phyloP scores from a whole-genome alignment of 2,797 vertebrate genomes.

The Hippoglossus hippoglossus region DNA sequence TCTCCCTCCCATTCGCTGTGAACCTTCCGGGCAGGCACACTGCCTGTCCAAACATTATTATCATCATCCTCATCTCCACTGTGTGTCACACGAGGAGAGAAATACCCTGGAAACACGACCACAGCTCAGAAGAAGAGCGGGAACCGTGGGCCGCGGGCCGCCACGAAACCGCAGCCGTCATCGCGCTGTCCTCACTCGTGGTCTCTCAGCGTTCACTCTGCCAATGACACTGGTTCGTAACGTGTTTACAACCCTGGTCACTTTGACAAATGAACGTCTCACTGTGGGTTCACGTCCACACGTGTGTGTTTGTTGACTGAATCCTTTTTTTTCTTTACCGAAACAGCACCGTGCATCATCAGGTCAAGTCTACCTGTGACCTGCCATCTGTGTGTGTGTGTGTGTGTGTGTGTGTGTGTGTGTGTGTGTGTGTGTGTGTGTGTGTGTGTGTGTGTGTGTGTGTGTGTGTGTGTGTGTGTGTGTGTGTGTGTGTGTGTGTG shows the following conservation, averaged over 20 bases:
- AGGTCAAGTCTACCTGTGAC: constrained; percentile 46
- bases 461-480: constrained; percentile 6
- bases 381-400: constrained; percentile 37
- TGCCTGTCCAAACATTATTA: constrained; percentile 48
- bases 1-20: constrained; percentile 21
- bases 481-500: constrained; percentile 33
- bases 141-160: constrained; percentile 6
- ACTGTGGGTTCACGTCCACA: constrained; percentile 35
- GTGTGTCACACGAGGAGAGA: constrained; percentile 36
- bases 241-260: constrained; percentile 36
- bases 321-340: constrained; percentile 42
- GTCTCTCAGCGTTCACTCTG: constrained; percentile 11
- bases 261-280: constrained; percentile 54
- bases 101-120: constrained; percentile 23
- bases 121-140: constrained; percentile 16
- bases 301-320: constrained; percentile 41
- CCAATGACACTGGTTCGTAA: constrained; percentile 50
- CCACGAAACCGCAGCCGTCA: constrained; percentile 32
- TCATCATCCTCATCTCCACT: constrained; percentile 23
- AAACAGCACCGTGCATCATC: constrained; percentile 51
- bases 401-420: constrained; percentile 17
- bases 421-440: constrained; percentile 25
- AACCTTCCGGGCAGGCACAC: constrained; percentile 27
- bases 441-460: constrained; percentile 34
- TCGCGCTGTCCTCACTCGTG: constrained; percentile 13